Evolutionary conservation across 2,113 vertebrate genomes (phyloP).

Genomic region (Oryzias javanicus): DNA sequence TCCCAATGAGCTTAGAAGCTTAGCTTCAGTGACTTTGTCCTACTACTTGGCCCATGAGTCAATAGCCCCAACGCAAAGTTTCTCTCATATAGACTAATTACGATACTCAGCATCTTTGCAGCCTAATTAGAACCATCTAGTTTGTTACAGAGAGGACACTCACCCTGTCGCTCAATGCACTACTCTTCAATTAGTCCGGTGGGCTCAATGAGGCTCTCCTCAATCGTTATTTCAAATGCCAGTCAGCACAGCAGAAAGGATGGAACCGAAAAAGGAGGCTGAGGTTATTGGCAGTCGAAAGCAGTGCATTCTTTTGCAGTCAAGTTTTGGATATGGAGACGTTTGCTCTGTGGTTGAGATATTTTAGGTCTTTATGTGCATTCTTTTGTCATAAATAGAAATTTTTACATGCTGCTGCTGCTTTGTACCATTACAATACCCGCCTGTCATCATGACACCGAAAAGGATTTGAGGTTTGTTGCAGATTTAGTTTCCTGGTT

Average conservation of each 20-base stretch:
- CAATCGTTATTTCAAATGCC: slow-evolving; percentile 65
- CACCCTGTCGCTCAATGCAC: slow-evolving; percentile 25
- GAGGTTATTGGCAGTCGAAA: slow-evolving; percentile 69
- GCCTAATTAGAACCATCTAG: slow-evolving; percentile 42
- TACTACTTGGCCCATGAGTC: slow-evolving; percentile 14
- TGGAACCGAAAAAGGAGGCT: slow-evolving; percentile 45
- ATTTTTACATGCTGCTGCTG: slow-evolving; percentile 25
- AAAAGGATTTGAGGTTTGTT: slow-evolving; percentile 16
- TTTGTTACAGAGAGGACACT: slow-evolving; percentile 41
- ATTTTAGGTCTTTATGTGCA: slow-evolving; percentile 52
- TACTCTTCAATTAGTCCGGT: slow-evolving; percentile 37
- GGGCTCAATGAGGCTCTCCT: slow-evolving; percentile 53
- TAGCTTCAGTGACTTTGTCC: background rate
- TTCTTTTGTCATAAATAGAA: slow-evolving; percentile 35
- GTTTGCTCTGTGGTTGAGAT: slow-evolving; percentile 69
- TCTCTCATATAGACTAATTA: slow-evolving; percentile 32
- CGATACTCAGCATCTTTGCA: slow-evolving; percentile 30
- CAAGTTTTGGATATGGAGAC: slow-evolving; percentile 66
- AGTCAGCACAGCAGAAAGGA: slow-evolving; percentile 41
- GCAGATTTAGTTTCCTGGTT: slow-evolving; percentile 26
- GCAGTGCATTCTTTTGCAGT: slow-evolving; percentile 72
- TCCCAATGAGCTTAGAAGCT: no score
- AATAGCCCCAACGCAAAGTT: background rate
- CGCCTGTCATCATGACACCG: slow-evolving; percentile 9
- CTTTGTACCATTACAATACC: slow-evolving; percentile 6